A percentile compares a stretch with the other conserved stretches of the same genome.
These are phyloP conservation scores for Pterophyllum scalare DNA, from an alignment of 2,113 vertebrate genomes.

Conservation along the genomic window DNA sequence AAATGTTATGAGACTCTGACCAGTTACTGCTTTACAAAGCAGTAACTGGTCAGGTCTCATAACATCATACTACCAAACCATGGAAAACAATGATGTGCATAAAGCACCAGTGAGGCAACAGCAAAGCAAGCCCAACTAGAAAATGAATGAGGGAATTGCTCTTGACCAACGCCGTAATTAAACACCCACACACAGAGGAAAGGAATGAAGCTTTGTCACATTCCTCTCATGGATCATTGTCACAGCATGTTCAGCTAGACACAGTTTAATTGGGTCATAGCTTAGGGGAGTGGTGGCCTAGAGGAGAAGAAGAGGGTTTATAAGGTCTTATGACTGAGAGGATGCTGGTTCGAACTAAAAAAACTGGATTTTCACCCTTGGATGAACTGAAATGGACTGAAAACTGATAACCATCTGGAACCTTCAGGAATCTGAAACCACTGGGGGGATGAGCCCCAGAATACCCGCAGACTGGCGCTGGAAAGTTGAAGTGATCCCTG, in stretches of 20 bases:
- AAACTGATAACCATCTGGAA: too few relatives aligned
- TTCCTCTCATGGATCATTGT: not conserved
- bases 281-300: too few relatives aligned
- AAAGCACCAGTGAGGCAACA: not conserved
- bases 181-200: not conserved
- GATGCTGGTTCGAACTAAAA: too few relatives aligned
- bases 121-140: not conserved
- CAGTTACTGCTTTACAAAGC: not conserved
- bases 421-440: too few relatives aligned
- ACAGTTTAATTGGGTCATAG: not conserved
- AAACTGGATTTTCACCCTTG: too few relatives aligned
- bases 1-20: not conserved
- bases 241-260: not conserved
- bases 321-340: too few relatives aligned
- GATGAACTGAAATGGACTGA: too few relatives aligned
- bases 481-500: too few relatives aligned
- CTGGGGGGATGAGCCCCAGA: too few relatives aligned
- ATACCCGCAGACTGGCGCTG: too few relatives aligned
- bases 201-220: conserved; percentile 13
- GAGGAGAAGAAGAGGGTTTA: too few relatives aligned
- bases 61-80: not conserved
- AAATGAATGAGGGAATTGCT: not conserved
- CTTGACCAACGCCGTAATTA: not conserved
- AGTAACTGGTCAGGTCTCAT: too few relatives aligned
- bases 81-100: not conserved